These are phyloP conservation scores for Cheilinus undulatus DNA, from an alignment of 2,113 vertebrate genomes.

Conservation along the genomic window DNA sequence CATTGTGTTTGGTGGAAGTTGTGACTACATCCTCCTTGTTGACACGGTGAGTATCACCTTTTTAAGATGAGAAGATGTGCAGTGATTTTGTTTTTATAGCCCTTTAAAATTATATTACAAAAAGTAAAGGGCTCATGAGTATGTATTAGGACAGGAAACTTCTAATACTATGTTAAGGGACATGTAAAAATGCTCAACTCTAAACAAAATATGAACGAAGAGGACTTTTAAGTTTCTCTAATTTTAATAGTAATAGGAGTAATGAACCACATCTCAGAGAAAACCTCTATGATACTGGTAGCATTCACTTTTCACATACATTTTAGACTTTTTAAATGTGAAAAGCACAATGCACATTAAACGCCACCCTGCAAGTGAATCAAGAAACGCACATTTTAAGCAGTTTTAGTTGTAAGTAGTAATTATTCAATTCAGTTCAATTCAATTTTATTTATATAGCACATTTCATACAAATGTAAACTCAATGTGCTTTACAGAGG, in stretches of 20 bases:
- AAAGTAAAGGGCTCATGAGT: neutral
- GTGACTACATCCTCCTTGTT: constrained; percentile 92
- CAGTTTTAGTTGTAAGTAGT: too few relatives aligned
- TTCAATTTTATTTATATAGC: too few relatives aligned
- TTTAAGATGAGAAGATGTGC: neutral
- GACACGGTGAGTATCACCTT: constrained; percentile 88
- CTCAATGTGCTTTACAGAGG: too few relatives aligned
- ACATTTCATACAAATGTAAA: too few relatives aligned
- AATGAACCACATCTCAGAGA: neutral
- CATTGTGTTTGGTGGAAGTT: constrained; percentile 96
- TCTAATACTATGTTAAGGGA: neutral
- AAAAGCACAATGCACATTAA: too few relatives aligned
- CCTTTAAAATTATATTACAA: neutral
- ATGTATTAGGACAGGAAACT: neutral
- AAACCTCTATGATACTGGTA: neutral
- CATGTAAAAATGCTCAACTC: neutral
- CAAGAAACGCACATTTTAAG: neutral
- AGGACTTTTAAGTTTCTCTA: neutral
- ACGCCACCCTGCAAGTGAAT: too few relatives aligned
- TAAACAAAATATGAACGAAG: neutral
- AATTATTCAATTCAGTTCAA: too few relatives aligned
- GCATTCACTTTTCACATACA: too few relatives aligned
- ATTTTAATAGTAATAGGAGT: too few relatives aligned
- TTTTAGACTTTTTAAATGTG: too few relatives aligned
- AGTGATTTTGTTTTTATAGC: too few relatives aligned